These are phyloP conservation scores for Macrosoma leucophasiata DNA, from an alignment of 2,888 invertebrate genomes.

Conservation along the genomic window DNA sequence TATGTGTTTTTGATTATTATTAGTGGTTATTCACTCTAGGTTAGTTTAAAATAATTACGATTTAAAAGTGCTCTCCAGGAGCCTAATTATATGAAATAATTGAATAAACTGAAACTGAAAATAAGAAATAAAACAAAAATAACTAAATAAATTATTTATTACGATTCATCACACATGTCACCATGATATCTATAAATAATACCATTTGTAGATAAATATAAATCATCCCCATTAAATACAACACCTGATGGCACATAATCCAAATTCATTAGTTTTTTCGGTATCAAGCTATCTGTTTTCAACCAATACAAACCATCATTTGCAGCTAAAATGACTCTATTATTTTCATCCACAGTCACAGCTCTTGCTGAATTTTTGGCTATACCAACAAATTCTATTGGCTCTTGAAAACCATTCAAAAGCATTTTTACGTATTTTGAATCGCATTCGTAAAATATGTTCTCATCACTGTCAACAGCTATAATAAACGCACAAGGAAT, in stretches of 20 bases:
- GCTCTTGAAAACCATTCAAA: constrained; percentile 57
- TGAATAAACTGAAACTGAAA: no score
- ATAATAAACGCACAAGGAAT: constrained; percentile 60
- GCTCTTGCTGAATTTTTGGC: constrained; percentile 57
- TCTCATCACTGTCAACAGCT: constrained; percentile 53
- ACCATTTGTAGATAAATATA: constrained; percentile 52
- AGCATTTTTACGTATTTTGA: constrained; percentile 63
- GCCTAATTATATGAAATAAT: no score
- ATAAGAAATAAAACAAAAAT: not conserved
- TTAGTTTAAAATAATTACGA: no score
- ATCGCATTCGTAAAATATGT: constrained; percentile 63
- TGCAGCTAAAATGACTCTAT: constrained; percentile 48
- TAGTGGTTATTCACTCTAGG: no score
- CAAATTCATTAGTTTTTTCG: constrained; percentile 57
- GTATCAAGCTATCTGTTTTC: constrained; percentile 50
- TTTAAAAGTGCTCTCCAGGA: no score
- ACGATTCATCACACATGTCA: constrained; percentile 28
- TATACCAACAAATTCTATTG: constrained; percentile 61
- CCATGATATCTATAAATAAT: constrained; percentile 52
- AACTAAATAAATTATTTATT: not conserved
- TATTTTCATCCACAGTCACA: constrained; percentile 39
- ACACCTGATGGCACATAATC: constrained; percentile 57
- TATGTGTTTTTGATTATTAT: no score
- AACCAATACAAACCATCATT: constrained; percentile 62
- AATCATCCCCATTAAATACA: constrained; percentile 38